phyloP scores from a whole-genome alignment of 2,113 vertebrate genomes.

The Elachura formosa region DNA sequence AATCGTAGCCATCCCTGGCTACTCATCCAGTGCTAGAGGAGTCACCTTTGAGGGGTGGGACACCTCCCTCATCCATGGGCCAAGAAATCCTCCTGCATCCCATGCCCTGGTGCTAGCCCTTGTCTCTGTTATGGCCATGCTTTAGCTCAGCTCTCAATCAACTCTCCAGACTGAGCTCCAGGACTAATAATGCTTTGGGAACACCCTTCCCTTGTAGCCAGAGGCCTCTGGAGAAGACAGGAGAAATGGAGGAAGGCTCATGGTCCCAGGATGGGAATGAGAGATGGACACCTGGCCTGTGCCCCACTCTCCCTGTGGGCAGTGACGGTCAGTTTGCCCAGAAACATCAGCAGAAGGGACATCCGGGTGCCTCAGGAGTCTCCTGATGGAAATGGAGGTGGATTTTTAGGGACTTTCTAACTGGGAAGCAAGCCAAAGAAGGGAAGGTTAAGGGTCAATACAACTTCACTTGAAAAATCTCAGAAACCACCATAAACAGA shows the following conservation, averaged over 20 bases:
- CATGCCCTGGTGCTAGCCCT: neutral
- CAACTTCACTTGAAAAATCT: neutral
- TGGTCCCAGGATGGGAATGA: neutral
- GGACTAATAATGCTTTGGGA: neutral
- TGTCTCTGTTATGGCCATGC: neutral
- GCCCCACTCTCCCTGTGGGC: neutral
- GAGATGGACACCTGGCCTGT: neutral
- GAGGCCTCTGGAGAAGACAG: neutral
- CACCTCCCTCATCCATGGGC: neutral
- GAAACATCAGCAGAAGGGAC: neutral
- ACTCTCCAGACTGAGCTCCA: neutral
- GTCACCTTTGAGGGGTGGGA: neutral
- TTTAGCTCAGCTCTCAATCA: neutral
- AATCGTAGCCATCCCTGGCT: neutral
- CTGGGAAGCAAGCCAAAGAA: neutral
- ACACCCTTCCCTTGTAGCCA: neutral
- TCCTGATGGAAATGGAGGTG: neutral
- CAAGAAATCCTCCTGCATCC: neutral
- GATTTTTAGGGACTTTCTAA: neutral
- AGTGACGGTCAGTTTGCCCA: rapidly evolving
- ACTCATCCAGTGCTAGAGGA: neutral
- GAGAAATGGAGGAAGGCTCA: neutral
- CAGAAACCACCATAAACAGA: neutral
- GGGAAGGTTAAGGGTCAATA: neutral
- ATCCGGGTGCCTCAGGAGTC: neutral